Evolutionary conservation across 2,113 vertebrate genomes (phyloP).

Genomic region (Bucco capensis): DNA sequence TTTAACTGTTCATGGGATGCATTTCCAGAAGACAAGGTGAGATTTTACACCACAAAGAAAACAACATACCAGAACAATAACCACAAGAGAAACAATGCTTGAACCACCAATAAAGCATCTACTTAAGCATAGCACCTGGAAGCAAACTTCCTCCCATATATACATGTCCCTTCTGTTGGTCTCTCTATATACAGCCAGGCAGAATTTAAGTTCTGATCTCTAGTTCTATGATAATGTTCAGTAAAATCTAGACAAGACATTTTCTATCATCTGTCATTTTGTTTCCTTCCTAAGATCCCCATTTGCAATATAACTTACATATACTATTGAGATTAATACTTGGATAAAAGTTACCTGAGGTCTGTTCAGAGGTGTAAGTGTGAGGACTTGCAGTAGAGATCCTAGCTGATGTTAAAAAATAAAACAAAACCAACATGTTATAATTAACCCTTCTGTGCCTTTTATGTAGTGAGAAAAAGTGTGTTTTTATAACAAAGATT

Average conservation of each 20-base stretch:
- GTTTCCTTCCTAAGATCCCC: background rate
- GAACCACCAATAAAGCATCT: background rate
- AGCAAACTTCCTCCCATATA: background rate
- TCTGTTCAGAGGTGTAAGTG: constrained; percentile 46
- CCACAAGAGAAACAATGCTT: background rate
- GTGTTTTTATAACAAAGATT: background rate
- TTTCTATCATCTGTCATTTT: background rate
- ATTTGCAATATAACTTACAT: background rate
- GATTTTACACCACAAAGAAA: background rate
- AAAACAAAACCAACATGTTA: constrained; percentile 19
- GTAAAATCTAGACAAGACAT: background rate
- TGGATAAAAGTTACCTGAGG: constrained; percentile 44
- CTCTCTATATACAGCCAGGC: background rate
- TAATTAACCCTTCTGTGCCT: background rate
- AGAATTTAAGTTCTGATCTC: background rate
- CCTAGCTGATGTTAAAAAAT: constrained; percentile 49
- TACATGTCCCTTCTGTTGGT: background rate
- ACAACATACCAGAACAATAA: background rate
- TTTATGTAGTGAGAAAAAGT: background rate
- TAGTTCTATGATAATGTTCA: background rate
- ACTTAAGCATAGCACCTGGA: background rate
- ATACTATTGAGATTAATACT: background rate
- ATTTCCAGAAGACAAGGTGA: background rate
- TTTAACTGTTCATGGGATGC: background rate
- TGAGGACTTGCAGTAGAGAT: constrained; percentile 55